Percentiles rank a stretch among this genome's conserved stretches.
phyloP scores from a whole-genome alignment of 1,140 invertebrate species.

The Centruroides sculpturatus region DNA sequence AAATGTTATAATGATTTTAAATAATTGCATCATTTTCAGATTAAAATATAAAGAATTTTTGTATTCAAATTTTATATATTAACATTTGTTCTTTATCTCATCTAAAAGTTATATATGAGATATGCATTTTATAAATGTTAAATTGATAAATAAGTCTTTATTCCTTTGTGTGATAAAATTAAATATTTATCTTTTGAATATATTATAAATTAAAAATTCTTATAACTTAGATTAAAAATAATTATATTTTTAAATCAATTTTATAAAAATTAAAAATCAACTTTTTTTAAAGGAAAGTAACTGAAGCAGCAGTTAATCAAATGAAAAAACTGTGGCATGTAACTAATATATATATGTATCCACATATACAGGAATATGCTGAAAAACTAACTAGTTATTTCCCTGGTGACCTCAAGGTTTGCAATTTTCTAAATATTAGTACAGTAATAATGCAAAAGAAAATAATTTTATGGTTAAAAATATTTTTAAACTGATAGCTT shows the following conservation, averaged over 20 bases:
- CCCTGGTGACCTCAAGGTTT: conserved; percentile 67
- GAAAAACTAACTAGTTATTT: conserved; percentile 62
- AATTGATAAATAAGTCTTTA: no score
- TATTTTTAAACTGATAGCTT: no score
- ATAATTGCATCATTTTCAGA: no score
- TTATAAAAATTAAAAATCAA: not conserved
- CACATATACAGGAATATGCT: conserved; percentile 79
- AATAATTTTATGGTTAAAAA: no score
- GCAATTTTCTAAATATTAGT: not conserved
- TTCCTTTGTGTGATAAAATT: no score
- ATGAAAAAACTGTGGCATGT: conserved; percentile 73
- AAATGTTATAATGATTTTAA: no score
- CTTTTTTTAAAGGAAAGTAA: conserved; percentile 37
- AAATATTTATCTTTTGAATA: not conserved
- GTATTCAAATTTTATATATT: no score
- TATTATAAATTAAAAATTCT: not conserved
- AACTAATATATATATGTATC: conserved; percentile 78
- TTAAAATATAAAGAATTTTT: no score
- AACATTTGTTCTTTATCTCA: no score
- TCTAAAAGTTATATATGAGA: no score
- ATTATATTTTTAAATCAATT: not conserved
- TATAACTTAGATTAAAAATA: not conserved
- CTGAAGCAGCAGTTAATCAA: conserved; percentile 59
- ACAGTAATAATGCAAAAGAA: no score
- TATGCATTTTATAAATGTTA: no score